Evolutionary conservation across 2,113 vertebrate species (phyloP), one percentile per base, ranked within the genome.

Genomic region (Piprites chloris): DNA sequence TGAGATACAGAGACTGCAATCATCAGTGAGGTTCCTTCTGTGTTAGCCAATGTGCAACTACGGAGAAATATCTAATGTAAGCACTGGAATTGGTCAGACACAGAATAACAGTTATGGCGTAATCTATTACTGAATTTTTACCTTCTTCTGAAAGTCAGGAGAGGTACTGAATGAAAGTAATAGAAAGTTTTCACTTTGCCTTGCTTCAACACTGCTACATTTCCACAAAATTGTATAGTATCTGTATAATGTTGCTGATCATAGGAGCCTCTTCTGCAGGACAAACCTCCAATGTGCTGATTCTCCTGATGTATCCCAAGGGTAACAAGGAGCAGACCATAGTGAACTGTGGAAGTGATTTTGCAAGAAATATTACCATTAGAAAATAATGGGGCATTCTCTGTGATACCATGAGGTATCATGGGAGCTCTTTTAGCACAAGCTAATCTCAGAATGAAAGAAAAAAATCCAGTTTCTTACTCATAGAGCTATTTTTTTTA

Each of bases 21-120:
- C 23, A 78, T 14, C 37, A 37, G 1, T 0, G 0, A 75, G 19
- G 14, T 52, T 72, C 42, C 50, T 37, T 16, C n/a, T 24, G 14
- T n/a, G 5, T 32, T 39, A 61, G 68, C n/a, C 23, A 28, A 21
- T 24, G 21, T 74, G 28, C 12, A 63, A 11, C 20, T 26, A 32
- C 7, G 15, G 17, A 58, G 32, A 19, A 82, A 65, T 21, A 46
- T 11, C 59, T 80, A 27, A 63, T 39, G 23, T 52, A 61, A 86
- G 7, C 12, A 58, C 65, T 24, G 44, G 47, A 71, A 39, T 0
- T 39, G 32, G 19, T 68, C 58, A 49, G 62, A 89, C 8, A 55
- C 52, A 37, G 39, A 71, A 33, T 39, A 83, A 33, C n/a, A 44
- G 1, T 50, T 53, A 67, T 10, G 8, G 49, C 71, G 11, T 19